Evolutionary conservation across 2,797 vertebrate genomes (phyloP).

Genomic region (Babyrousa celebensis): DNA sequence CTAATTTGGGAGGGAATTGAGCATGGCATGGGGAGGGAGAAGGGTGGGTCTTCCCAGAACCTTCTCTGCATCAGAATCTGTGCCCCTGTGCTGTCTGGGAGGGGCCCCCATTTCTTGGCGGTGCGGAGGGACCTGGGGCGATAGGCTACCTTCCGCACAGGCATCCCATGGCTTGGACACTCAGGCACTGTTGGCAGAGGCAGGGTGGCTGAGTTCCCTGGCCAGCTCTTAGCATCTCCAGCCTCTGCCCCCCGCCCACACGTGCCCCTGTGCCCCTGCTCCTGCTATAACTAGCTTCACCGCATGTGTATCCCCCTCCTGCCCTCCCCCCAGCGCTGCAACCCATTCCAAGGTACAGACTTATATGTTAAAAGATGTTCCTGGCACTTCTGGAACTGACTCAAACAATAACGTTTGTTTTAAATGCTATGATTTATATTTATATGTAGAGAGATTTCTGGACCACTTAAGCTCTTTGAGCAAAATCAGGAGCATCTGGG

Average conservation of each 20-base stretch:
- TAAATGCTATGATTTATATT: constrained; percentile 73
- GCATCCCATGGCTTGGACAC: not conserved
- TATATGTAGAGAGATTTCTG: constrained; percentile 73
- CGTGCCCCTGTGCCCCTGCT: not conserved
- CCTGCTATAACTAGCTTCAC: not conserved
- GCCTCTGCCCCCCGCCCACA: too few relatives aligned
- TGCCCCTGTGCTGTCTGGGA: not conserved
- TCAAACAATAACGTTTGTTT: constrained; percentile 55
- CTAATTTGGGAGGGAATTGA: not conserved
- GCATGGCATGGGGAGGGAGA: not conserved
- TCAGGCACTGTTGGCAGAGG: not conserved
- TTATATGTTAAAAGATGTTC: constrained; percentile 51
- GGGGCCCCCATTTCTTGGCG: not conserved
- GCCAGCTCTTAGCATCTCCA: not conserved
- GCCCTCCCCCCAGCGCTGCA: not conserved
- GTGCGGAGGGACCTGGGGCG: not conserved
- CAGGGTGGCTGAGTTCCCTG: not conserved
- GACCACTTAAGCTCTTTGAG: constrained; percentile 46
- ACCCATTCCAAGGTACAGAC: not conserved
- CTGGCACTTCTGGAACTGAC: constrained; percentile 33
- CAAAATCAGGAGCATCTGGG: constrained; percentile 14
- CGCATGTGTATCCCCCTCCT: not conserved
- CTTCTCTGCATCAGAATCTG: not conserved
- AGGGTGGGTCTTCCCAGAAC: not conserved
- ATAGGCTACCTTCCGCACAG: not conserved